A percentile compares a stretch with the other conserved stretches of the same genome.
Evolutionary conservation across 2,113 vertebrate genomes (phyloP).

Genomic region (Larimichthys crocea): DNA sequence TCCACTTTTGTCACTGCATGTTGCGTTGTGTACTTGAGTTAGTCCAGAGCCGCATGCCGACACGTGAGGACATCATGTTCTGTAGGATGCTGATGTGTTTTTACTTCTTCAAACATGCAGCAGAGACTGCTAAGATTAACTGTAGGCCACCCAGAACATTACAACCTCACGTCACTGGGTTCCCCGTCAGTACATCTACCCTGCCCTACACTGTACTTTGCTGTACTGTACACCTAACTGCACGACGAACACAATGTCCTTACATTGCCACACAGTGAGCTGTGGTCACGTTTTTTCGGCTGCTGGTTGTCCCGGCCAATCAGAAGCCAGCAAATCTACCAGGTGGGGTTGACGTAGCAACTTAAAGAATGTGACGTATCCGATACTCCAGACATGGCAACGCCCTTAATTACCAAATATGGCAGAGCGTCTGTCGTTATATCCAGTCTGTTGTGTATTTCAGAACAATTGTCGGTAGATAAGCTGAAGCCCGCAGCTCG

Average conservation of each 20-base stretch:
- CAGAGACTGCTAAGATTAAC: slow-evolving; percentile 29
- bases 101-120: slow-evolving; percentile 39
- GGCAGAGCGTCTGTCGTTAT: slow-evolving; percentile 1
- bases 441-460: neutral
- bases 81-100: slow-evolving; percentile 38
- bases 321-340: neutral
- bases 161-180: slow-evolving; percentile 43
- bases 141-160: slow-evolving; percentile 9
- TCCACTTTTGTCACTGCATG: neutral
- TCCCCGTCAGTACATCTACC: slow-evolving; percentile 22
- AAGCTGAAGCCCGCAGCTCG: rapidly evolving
- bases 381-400: neutral
- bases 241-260: slow-evolving; percentile 70
- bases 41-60: neutral
- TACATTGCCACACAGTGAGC: slow-evolving; percentile 53
- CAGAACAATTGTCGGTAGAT: neutral
- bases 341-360: slow-evolving; percentile 40
- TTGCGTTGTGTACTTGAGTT: too few species aligned
- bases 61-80: slow-evolving; percentile 59
- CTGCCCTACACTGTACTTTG: neutral
- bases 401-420: slow-evolving; percentile 70
- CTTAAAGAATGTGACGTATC: slow-evolving; percentile 38
- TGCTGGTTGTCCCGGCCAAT: slow-evolving; percentile 73
- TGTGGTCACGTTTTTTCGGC: slow-evolving; percentile 82
- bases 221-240: neutral